A percentile compares a stretch with the other conserved stretches of the same genome.
Conservation (phyloP, 2,888 invertebrate species). For the Drosophila borborema region DNA sequence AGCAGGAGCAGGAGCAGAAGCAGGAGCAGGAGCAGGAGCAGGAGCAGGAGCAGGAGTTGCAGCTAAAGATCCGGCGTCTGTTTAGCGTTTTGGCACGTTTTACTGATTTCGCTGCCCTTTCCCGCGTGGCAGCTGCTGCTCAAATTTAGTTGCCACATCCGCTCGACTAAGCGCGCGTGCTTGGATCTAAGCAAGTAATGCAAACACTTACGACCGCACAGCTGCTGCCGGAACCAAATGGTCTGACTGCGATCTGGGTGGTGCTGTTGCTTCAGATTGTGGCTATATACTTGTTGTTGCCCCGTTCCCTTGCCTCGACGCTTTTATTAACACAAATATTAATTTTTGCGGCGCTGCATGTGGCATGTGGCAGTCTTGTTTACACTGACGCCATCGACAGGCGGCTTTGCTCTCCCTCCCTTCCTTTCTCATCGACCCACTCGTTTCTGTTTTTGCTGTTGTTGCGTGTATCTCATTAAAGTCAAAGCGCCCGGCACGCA, state of each 20-base stretch:
- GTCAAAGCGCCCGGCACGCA: slow-evolving; percentile 68
- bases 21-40: slow-evolving; percentile 19
- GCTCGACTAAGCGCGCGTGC: slow-evolving; percentile 68
- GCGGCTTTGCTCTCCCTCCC: not conserved
- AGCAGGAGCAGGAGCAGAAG: slow-evolving; percentile 25
- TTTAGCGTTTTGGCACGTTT: slow-evolving; percentile 73
- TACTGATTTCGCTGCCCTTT: slow-evolving; percentile 55
- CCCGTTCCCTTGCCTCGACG: slow-evolving; percentile 19
- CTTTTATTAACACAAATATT: slow-evolving; percentile 80
- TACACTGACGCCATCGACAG: slow-evolving; percentile 71
- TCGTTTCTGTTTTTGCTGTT: slow-evolving; percentile 50
- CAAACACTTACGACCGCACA: slow-evolving; percentile 78
- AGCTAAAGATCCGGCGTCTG: slow-evolving; percentile 44
- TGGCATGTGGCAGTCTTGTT: slow-evolving; percentile 77
- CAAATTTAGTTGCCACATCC: slow-evolving; percentile 50
- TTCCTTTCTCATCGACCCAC: slow-evolving; percentile 26
- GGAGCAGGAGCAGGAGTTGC: slow-evolving; percentile 20
- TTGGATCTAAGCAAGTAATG: slow-evolving; percentile 72
- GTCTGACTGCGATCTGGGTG: slow-evolving; percentile 7
- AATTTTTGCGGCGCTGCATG: slow-evolving; percentile 80
- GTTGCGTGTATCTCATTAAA: slow-evolving; percentile 74
- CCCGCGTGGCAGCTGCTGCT: slow-evolving; percentile 9
- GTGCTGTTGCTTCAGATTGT: slow-evolving; percentile 22
- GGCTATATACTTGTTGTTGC: slow-evolving; percentile 23
- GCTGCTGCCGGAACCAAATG: slow-evolving; percentile 62